These are phyloP conservation scores for Otis tarda DNA, from an alignment of 2,113 vertebrate genomes.

Conservation along the genomic window DNA sequence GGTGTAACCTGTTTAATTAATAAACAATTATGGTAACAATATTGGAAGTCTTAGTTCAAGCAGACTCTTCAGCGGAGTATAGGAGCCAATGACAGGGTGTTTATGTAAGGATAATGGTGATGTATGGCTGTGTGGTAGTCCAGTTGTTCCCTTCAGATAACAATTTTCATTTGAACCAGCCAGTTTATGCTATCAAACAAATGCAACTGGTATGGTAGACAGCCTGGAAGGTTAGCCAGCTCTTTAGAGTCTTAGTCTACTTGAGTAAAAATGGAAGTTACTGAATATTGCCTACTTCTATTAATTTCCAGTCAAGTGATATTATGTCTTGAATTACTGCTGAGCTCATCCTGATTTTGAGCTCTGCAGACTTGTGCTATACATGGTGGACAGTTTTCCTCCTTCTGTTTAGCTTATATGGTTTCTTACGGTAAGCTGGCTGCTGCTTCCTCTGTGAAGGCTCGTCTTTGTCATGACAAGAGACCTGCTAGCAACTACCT, in stretches of 20 bases:
- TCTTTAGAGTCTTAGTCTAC: not conserved
- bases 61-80: not conserved
- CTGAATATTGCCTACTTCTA: not conserved
- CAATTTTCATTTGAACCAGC: not conserved
- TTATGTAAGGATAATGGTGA: not conserved
- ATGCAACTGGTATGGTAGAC: not conserved
- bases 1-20: not conserved
- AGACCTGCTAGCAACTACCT: not conserved
- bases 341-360: not conserved
- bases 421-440: not conserved
- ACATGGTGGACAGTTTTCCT: not conserved
- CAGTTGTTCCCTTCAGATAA: not conserved
- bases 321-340: not conserved
- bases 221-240: not conserved
- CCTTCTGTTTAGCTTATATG: not conserved
- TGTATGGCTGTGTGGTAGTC: not conserved
- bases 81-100: not conserved
- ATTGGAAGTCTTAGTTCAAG: not conserved
- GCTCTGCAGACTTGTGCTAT: not conserved
- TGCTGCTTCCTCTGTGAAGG: not conserved
- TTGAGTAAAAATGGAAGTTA: not conserved
- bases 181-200: not conserved
- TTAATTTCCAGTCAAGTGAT: not conserved
- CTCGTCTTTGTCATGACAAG: not conserved
- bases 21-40: not conserved